These are phyloP conservation scores for Neodon shergylaensis DNA, from an alignment of 2,113 vertebrate species.

Conservation along the genomic window DNA sequence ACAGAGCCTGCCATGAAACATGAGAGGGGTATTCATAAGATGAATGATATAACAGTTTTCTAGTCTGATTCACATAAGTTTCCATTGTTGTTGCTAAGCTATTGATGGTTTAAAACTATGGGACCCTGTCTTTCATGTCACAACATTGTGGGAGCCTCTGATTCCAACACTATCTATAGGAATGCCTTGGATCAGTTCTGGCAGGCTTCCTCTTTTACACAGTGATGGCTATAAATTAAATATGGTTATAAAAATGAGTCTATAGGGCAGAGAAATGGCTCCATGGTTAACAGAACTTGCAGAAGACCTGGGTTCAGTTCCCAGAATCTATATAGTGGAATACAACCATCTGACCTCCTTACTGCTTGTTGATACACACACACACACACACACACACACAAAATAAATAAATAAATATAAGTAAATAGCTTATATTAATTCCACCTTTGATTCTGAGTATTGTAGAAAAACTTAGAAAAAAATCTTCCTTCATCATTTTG, in stretches of 20 bases:
- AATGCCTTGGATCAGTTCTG: not conserved
- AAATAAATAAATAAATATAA: not conserved
- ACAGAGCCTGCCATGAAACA: not conserved
- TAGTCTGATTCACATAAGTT: not conserved
- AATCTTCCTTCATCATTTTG: not conserved
- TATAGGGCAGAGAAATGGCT: not conserved
- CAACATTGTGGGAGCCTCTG: not conserved
- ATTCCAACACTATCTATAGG: not conserved
- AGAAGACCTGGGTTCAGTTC: not conserved
- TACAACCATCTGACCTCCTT: not conserved
- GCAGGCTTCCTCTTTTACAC: not conserved
- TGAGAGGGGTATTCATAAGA: not conserved
- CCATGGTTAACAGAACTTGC: not conserved
- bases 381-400: not conserved
- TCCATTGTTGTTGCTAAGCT: not conserved
- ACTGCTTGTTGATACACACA: not conserved
- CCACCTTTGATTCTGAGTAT: not conserved
- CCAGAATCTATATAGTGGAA: not conserved
- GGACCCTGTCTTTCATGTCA: not conserved
- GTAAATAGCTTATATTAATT: not conserved
- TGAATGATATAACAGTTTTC: not conserved
- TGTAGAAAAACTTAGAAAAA: not conserved
- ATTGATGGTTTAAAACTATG: not conserved
- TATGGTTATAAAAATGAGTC: not conserved
- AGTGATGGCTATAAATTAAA: not conserved